A percentile compares a stretch with the other conserved stretches of the same genome.
Conservation (phyloP, 2,797 vertebrate genomes). For the Anisognathus igniventris region DNA sequence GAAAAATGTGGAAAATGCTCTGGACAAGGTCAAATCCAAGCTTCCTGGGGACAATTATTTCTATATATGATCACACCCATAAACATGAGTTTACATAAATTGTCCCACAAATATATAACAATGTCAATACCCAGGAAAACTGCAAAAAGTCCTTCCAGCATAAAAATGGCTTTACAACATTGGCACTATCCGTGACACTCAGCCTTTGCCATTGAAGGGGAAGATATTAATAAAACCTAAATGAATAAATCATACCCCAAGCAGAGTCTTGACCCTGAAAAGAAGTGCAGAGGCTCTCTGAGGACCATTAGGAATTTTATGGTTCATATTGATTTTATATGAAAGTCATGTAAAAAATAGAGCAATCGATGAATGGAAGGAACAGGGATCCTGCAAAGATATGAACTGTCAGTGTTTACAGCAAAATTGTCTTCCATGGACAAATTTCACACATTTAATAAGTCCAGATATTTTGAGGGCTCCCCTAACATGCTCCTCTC, state of each 20-base stretch:
- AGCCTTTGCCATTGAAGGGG: not conserved
- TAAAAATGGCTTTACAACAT: not conserved
- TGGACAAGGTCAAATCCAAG: not conserved
- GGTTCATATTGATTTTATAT: not conserved
- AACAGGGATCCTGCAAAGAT: not conserved
- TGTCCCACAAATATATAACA: not conserved
- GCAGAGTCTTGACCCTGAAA: not conserved
- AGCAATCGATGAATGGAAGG: not conserved
- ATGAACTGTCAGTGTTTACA: not conserved
- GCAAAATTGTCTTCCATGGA: not conserved
- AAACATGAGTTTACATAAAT: not conserved
- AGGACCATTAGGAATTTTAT: not conserved
- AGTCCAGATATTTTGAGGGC: not conserved
- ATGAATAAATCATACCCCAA: not conserved
- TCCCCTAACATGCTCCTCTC: not conserved
- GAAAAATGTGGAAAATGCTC: not conserved
- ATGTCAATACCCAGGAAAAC: not conserved
- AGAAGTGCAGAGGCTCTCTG: not conserved
- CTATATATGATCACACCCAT: not conserved
- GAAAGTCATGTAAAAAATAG: not conserved
- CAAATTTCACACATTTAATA: not conserved
- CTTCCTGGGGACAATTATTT: not conserved
- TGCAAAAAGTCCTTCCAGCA: not conserved
- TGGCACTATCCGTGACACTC: accelerated
- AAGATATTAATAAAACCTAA: not conserved